phyloP scores from a whole-genome alignment of 2,888 invertebrate genomes.

The Calameuta pallipes region DNA sequence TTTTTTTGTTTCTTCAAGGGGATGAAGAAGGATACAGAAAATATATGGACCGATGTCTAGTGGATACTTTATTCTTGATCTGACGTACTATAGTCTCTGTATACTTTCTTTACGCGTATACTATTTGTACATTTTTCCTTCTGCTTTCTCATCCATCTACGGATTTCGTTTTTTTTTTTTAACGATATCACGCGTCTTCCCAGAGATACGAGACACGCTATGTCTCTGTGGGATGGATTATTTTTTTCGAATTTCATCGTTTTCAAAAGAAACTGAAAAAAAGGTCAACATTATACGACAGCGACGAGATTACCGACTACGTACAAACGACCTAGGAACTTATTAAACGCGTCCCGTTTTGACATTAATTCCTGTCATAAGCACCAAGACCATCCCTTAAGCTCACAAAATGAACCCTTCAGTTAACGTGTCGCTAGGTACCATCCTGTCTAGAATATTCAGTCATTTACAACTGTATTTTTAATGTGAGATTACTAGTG shows the following conservation, averaged over 20 bases:
- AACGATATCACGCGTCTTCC: not conserved
- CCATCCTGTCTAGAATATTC: constrained; percentile 31
- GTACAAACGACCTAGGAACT: not conserved
- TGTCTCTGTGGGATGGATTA: not conserved
- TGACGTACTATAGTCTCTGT: not conserved
- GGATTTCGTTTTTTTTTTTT: too few species aligned
- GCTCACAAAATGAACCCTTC: constrained; percentile 6
- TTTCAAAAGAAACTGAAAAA: not conserved
- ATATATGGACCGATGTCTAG: not conserved
- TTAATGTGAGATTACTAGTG: constrained; percentile 33
- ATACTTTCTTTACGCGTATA: not conserved
- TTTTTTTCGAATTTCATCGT: not conserved
- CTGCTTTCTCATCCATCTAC: not conserved
- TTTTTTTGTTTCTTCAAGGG: not conserved
- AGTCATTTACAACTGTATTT: constrained; percentile 18
- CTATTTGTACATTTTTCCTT: not conserved
- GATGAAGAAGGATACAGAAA: not conserved
- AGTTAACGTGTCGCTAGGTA: constrained; percentile 4
- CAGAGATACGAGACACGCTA: not conserved
- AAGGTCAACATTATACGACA: not conserved
- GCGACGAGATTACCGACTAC: not conserved
- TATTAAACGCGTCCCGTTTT: constrained; percentile 10
- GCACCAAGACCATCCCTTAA: constrained; percentile 3
- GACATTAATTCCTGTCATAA: constrained; percentile 3
- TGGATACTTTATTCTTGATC: not conserved